phyloP scores from a whole-genome alignment of 2,888 invertebrate species.

The Torymus texanus region DNA sequence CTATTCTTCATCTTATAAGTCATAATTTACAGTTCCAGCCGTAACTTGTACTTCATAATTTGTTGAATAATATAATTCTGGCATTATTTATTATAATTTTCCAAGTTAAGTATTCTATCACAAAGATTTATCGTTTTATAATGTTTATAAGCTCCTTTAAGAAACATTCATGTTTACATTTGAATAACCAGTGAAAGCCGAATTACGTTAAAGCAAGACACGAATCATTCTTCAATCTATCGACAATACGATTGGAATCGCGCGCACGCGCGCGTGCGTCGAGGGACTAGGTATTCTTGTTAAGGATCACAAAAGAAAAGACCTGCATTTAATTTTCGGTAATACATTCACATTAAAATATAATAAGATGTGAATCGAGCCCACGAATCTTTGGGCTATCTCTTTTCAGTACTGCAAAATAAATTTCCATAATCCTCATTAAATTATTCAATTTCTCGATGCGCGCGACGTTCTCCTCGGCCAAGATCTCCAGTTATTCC shows the following conservation, averaged over 20 bases:
- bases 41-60: too few relatives aligned
- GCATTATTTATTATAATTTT: too few relatives aligned
- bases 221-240: too few relatives aligned
- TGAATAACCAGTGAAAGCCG: too few relatives aligned
- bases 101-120: too few relatives aligned
- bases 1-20: too few relatives aligned
- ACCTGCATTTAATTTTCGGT: constrained; percentile 33
- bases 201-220: too few relatives aligned
- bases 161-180: too few relatives aligned
- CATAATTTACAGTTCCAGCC: too few relatives aligned
- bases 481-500: constrained; percentile 50
- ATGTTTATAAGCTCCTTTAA: too few relatives aligned
- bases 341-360: constrained; percentile 43
- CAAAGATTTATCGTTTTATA: too few relatives aligned
- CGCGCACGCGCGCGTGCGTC: background rate
- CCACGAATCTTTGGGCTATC: constrained; percentile 30
- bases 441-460: constrained; percentile 55
- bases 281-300: constrained; percentile 13
- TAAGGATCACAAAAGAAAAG: constrained; percentile 34
- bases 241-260: constrained; percentile 16
- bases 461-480: constrained; percentile 39
- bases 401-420: constrained; percentile 43
- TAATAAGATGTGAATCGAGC: constrained; percentile 45
- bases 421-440: constrained; percentile 57
- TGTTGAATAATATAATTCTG: too few relatives aligned